A percentile compares a stretch with the other conserved stretches of the same genome.
Conservation (phyloP, 2,113 vertebrate species). For the Semnornis frantzii region DNA sequence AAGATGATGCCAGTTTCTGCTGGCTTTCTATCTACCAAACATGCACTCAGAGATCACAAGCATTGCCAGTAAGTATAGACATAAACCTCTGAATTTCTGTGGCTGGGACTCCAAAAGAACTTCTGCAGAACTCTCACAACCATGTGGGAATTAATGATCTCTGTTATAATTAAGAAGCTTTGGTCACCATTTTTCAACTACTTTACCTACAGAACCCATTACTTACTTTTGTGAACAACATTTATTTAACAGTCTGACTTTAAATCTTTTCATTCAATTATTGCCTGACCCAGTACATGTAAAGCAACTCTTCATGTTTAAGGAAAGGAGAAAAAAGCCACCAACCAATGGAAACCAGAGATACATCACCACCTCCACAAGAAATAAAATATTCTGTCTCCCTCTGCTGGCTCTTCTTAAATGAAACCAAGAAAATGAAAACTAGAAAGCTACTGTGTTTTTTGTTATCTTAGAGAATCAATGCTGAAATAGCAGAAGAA, state of each 20-base stretch:
- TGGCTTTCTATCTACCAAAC: not conserved
- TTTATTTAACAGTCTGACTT: not conserved
- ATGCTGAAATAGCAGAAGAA: not conserved
- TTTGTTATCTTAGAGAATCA: not conserved
- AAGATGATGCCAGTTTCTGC: not conserved
- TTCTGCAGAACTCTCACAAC: not conserved
- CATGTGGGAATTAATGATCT: not conserved
- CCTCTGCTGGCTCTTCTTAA: constrained; percentile 34
- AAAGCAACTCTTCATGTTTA: not conserved
- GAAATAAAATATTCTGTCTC: constrained; percentile 39
- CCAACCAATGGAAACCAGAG: not conserved
- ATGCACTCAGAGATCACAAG: not conserved
- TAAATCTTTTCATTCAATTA: not conserved
- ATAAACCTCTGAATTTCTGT: not conserved
- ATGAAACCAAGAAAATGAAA: not conserved
- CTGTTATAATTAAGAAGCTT: not conserved
- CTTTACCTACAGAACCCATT: not conserved
- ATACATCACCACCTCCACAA: not conserved
- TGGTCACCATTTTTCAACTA: not conserved
- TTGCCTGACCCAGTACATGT: not conserved
- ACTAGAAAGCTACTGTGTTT: not conserved
- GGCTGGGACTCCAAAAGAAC: not conserved
- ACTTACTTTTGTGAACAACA: not conserved
- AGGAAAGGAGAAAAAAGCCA: not conserved
- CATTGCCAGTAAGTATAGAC: not conserved